A percentile compares a stretch with the other conserved stretches of the same genome.
These are phyloP conservation scores for Fukomys damarensis DNA, from an alignment of 2,113 vertebrate genomes.

Conservation along the genomic window DNA sequence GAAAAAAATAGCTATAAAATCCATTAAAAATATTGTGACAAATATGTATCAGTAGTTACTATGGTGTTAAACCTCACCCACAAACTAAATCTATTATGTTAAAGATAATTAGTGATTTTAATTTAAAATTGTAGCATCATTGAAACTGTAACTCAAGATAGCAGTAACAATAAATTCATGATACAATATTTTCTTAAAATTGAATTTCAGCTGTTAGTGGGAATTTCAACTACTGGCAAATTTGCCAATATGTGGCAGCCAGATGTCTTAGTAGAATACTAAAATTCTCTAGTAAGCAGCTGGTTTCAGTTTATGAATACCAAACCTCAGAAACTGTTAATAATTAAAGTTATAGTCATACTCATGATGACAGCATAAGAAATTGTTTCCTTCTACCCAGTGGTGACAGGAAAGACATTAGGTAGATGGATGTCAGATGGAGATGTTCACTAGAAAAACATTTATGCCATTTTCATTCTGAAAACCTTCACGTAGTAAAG, in stretches of 20 bases:
- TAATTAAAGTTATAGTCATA: not conserved
- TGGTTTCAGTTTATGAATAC: slow-evolving; percentile 11
- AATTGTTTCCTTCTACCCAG: not conserved
- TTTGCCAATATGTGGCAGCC: not conserved
- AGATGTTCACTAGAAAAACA: not conserved
- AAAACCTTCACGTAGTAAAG: not conserved
- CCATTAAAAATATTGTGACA: not conserved
- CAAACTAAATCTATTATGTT: not conserved
- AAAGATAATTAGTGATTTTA: slow-evolving; percentile 13
- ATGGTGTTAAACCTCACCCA: not conserved
- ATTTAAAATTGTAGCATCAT: not conserved
- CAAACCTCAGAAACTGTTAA: not conserved
- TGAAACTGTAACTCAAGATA: not conserved
- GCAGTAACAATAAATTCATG: not conserved
- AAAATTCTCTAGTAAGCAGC: not conserved
- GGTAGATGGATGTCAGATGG: not conserved
- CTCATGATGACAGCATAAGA: not conserved
- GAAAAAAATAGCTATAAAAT: no score
- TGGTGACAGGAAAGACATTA: not conserved
- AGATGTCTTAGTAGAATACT: slow-evolving; percentile 6
- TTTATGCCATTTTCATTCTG: not conserved
- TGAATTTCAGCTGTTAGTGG: not conserved
- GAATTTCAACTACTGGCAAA: slow-evolving; percentile 1
- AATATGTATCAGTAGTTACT: not conserved
- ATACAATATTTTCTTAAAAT: not conserved